These are phyloP conservation scores for Neogobius melanostomus DNA, from an alignment of 2,113 vertebrate species.

Conservation along the genomic window DNA sequence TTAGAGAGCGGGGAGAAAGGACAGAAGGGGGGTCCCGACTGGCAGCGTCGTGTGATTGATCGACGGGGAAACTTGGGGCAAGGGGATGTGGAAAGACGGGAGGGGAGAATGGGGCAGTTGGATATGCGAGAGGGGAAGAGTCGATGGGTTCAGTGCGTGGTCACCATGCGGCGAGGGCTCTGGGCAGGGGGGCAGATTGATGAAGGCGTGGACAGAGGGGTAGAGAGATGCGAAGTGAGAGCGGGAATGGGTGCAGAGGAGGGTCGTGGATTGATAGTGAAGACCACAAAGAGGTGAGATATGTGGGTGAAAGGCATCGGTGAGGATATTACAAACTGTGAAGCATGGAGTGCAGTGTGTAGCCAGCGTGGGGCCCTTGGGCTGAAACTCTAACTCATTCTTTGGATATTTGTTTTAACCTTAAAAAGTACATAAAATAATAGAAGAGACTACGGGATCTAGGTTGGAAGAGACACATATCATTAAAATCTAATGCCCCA, in stretches of 20 bases:
- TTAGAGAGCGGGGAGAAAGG: slow-evolving; percentile 48
- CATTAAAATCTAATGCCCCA: no score
- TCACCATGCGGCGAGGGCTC: slow-evolving; percentile 34
- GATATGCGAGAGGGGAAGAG: slow-evolving; percentile 48
- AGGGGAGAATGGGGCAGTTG: slow-evolving; percentile 37
- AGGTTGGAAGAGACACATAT: no score
- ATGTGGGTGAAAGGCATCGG: slow-evolving; percentile 17
- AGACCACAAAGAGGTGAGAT: slow-evolving; percentile 30
- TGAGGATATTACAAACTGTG: slow-evolving; percentile 1
- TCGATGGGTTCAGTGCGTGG: slow-evolving; percentile 50
- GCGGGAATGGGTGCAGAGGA: slow-evolving; percentile 10
- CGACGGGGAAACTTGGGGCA: slow-evolving; percentile 57
- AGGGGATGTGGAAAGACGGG: slow-evolving; percentile 29
- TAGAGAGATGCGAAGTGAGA: slow-evolving; percentile 36
- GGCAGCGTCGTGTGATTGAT: slow-evolving; percentile 62
- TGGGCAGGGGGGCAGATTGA: slow-evolving; percentile 42
- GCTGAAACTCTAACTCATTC: no score
- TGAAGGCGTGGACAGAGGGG: slow-evolving; percentile 47
- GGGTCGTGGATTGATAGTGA: slow-evolving; percentile 47
- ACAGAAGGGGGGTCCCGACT: slow-evolving; percentile 50
- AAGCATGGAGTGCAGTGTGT: not conserved
- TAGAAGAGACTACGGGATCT: no score
- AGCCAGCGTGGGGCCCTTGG: no score
- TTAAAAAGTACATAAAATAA: no score
- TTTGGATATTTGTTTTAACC: no score